These are phyloP conservation scores for Pseudomyrmex pallidus DNA, from an alignment of 1,140 invertebrate genomes.

Conservation along the genomic window DNA sequence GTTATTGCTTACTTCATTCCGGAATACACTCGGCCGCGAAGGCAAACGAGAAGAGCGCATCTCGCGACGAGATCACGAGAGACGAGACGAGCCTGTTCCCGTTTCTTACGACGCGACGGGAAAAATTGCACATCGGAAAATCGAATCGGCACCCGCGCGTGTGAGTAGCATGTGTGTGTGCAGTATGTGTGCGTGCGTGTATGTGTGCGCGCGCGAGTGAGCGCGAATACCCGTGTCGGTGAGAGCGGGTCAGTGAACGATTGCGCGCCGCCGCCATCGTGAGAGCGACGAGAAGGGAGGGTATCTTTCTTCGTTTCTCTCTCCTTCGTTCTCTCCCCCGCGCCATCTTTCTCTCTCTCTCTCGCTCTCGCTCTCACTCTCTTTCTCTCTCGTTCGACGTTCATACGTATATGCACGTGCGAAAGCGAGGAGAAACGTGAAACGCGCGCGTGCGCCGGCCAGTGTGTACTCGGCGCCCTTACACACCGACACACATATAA, in stretches of 20 bases:
- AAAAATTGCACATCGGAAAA: conserved; percentile 64
- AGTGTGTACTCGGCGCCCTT: conserved; percentile 43
- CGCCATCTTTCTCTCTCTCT: not conserved
- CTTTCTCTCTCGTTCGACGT: not conserved
- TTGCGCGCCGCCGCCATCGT: conserved; percentile 53
- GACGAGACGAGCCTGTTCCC: conserved; percentile 24
- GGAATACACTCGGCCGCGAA: not conserved
- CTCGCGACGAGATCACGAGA: not conserved
- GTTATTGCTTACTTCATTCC: not conserved
- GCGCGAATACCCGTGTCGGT: conserved; percentile 39
- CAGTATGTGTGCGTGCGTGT: not conserved
- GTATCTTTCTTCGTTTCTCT: conserved; percentile 14
- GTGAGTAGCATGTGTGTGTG: not conserved
- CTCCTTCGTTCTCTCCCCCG: not conserved
- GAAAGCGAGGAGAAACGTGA: conserved; percentile 66
- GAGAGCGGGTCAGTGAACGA: conserved; percentile 73
- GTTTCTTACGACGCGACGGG: conserved; percentile 33
- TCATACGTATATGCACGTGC: conserved; percentile 66
- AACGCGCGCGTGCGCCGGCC: conserved; percentile 68
- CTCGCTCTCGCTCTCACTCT: not conserved
- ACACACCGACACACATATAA: not conserved
- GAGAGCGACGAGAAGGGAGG: conserved; percentile 55
- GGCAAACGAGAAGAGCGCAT: not conserved
- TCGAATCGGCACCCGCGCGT: conserved; percentile 50
- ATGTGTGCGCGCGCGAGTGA: not conserved